Percentiles rank a stretch among this genome's conserved stretches.
Evolutionary conservation across 2,797 vertebrate genomes (phyloP).

Genomic region (Cryptoblepharus egeriae): DNA sequence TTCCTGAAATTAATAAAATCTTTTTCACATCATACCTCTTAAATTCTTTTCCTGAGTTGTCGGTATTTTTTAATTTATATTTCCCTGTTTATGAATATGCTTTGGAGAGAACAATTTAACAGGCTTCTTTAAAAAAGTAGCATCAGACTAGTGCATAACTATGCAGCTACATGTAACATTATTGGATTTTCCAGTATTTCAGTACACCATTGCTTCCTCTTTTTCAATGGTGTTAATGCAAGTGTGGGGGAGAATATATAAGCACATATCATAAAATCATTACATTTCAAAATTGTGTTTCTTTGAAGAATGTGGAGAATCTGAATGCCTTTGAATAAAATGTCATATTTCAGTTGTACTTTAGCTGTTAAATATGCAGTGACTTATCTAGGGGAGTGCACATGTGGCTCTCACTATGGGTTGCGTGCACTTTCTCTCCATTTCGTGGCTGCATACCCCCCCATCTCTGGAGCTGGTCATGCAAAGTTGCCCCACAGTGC

Average conservation of each 20-base stretch:
- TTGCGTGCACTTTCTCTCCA: too few relatives aligned
- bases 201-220: slow-evolving; percentile 55
- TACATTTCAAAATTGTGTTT: not conserved
- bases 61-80: slow-evolving; percentile 19
- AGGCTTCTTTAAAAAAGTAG: slow-evolving; percentile 34
- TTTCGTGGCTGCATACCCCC: too few relatives aligned
- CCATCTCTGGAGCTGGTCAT: too few relatives aligned
- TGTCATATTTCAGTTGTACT: not conserved
- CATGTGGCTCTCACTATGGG: too few relatives aligned
- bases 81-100: slow-evolving; percentile 43
- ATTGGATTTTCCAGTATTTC: slow-evolving; percentile 31
- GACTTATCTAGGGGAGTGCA: too few relatives aligned
- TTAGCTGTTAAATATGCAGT: not conserved
- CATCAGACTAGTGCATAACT: slow-evolving; percentile 20
- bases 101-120: slow-evolving; percentile 38
- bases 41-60: slow-evolving; percentile 44
- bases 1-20: slow-evolving; percentile 26
- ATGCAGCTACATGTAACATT: slow-evolving; percentile 26
- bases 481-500: too few relatives aligned
- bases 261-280: slow-evolving; percentile 13
- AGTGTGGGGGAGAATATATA: slow-evolving; percentile 17
- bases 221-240: slow-evolving; percentile 37
- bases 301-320: not conserved
- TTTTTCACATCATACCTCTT: slow-evolving; percentile 32
- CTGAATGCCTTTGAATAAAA: slow-evolving; percentile 15